Percentiles rank a stretch among this genome's conserved stretches.
phyloP scores from a whole-genome alignment of 1,140 invertebrate species.

The Adoxophyes honmai region DNA sequence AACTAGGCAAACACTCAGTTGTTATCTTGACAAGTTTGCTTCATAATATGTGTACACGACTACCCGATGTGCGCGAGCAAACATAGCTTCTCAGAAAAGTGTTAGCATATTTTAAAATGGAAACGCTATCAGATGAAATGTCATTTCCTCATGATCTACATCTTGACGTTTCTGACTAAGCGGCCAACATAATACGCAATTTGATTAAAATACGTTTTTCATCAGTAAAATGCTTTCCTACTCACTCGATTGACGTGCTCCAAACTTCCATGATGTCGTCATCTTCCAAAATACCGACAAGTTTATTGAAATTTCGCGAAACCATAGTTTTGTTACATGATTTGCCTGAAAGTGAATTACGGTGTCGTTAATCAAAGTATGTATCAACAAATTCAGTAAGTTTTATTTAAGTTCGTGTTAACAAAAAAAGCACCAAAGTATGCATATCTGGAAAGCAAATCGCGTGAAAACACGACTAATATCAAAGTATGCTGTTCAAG shows the following conservation, averaged over 20 bases:
- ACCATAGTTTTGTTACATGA: too few species aligned
- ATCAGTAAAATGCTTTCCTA: background rate
- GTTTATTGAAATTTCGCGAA: background rate
- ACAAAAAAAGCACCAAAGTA: too few species aligned
- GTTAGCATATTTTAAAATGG: constrained; percentile 49
- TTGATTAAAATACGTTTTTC: constrained; percentile 4
- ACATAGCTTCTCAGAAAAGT: constrained; percentile 55
- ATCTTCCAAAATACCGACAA: constrained; percentile 1
- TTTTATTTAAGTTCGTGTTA: too few species aligned
- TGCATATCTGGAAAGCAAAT: too few species aligned
- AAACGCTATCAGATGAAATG: constrained; percentile 27
- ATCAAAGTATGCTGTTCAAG: too few species aligned
- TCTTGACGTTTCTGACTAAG: background rate
- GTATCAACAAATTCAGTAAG: background rate
- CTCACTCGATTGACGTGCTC: constrained; percentile 11
- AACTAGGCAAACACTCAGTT: constrained; percentile 45
- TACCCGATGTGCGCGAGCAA: constrained; percentile 32
- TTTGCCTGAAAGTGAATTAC: background rate
- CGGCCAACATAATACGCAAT: background rate
- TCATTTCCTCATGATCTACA: constrained; percentile 9
- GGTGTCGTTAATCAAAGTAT: background rate
- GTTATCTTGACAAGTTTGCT: constrained; percentile 70
- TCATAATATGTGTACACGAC: constrained; percentile 26
- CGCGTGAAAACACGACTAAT: too few species aligned
- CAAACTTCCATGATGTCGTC: constrained; percentile 10